Conservation (phyloP, 2,888 invertebrate genomes). For the Sisyra nigra region DNA sequence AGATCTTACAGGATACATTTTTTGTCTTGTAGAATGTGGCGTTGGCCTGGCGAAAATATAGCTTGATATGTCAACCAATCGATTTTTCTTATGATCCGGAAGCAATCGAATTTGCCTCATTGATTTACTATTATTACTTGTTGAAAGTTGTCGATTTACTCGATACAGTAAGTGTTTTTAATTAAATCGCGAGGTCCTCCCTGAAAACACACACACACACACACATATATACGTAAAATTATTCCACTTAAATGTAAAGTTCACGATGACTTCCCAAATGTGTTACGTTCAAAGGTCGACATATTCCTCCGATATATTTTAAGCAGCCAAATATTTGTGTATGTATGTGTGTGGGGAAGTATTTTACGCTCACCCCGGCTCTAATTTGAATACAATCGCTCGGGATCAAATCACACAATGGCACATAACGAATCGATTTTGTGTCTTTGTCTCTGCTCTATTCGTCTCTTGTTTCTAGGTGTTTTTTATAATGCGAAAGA, state of each 20-base stretch:
- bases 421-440: no score
- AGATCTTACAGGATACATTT: constrained; percentile 11
- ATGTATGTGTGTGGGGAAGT: not conserved
- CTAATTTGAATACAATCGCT: not conserved
- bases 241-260: no score
- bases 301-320: no score
- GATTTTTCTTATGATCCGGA: constrained; percentile 44
- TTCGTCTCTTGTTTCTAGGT: constrained; percentile 35
- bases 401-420: no score
- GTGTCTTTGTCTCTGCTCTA: no score
- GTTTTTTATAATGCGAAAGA: constrained; percentile 75
- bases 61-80: constrained; percentile 51
- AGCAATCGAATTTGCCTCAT: constrained; percentile 37
- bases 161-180: constrained; percentile 46
- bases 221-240: no score
- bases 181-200: no score
- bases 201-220: no score
- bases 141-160: constrained; percentile 56
- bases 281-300: no score
- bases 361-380: no score
- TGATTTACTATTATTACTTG: constrained; percentile 49
- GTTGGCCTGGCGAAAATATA: constrained; percentile 41
- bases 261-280: no score
- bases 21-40: constrained; percentile 20
- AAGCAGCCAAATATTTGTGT: no score